phyloP scores from a whole-genome alignment of 2,797 vertebrate genomes.

The Pantherophis alleghaniensis region DNA sequence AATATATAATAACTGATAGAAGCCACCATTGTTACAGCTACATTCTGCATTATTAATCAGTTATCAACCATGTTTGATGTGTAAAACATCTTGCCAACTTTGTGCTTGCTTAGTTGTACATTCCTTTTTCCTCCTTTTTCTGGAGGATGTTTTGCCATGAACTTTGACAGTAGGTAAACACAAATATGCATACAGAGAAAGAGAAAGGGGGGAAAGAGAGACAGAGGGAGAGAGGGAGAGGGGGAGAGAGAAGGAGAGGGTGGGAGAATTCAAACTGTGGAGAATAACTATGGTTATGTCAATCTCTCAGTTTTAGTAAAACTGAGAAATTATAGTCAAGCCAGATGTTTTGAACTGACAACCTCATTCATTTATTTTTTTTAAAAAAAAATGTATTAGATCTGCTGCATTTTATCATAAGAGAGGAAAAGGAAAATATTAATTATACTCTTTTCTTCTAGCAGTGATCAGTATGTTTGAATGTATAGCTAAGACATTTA shows the following conservation, averaged over 20 bases:
- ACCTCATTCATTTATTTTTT: background rate
- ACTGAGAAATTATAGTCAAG: background rate
- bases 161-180: background rate
- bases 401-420: background rate
- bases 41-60: conserved; percentile 31
- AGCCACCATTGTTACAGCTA: conserved; percentile 39
- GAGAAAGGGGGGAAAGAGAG: too few relatives aligned
- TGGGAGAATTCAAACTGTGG: background rate
- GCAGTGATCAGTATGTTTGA: background rate
- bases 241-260: too few relatives aligned
- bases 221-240: too few relatives aligned
- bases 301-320: background rate
- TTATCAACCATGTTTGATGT: conserved; percentile 2
- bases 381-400: background rate
- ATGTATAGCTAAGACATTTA: background rate
- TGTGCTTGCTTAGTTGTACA: background rate
- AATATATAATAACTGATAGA: conserved; percentile 56
- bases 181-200: background rate
- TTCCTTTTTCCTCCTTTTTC: background rate
- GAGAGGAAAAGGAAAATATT: background rate
- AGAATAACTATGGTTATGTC: background rate
- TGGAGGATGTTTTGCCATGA: background rate
- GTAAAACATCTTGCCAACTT: conserved; percentile 14
- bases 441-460: background rate
- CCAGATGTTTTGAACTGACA: background rate